Evolutionary conservation across 2,888 invertebrate genomes (phyloP).

Genomic region (Leucophora obtusa): DNA sequence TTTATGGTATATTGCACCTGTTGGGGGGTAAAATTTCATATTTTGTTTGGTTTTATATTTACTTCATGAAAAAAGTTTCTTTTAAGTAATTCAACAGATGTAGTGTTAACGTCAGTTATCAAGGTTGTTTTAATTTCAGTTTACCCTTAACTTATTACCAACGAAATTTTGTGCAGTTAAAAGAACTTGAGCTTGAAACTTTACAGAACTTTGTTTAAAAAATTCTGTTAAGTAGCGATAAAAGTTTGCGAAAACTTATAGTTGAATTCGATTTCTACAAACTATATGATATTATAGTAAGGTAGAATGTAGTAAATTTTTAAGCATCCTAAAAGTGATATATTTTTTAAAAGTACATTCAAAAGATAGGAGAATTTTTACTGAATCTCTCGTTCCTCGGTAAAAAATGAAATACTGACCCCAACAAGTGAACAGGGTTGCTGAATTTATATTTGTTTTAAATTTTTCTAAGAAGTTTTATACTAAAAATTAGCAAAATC

Average conservation of each 20-base stretch:
- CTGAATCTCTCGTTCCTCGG: too few species aligned
- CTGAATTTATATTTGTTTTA: too few species aligned
- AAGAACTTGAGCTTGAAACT: slow-evolving; percentile 7
- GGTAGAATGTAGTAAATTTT: too few species aligned
- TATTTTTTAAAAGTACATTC: too few species aligned
- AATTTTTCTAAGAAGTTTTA: too few species aligned
- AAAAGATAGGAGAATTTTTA: too few species aligned
- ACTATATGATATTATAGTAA: too few species aligned
- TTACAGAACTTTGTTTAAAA: background rate
- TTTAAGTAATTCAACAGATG: background rate
- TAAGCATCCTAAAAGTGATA: too few species aligned
- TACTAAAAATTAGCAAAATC: too few species aligned
- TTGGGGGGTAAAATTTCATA: background rate
- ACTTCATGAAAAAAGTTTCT: background rate
- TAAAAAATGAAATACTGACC: too few species aligned
- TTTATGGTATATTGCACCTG: slow-evolving; percentile 26
- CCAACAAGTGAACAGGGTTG: too few species aligned
- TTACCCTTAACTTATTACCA: background rate
- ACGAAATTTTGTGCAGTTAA: background rate
- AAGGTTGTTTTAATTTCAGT: background rate
- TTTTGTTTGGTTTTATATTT: background rate
- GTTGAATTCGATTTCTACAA: too few species aligned
- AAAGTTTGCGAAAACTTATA: background rate
- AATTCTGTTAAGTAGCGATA: background rate
- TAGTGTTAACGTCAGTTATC: background rate